Conservation (phyloP, 1,140 invertebrate genomes). For the Drosophila nigromelanica region DNA sequence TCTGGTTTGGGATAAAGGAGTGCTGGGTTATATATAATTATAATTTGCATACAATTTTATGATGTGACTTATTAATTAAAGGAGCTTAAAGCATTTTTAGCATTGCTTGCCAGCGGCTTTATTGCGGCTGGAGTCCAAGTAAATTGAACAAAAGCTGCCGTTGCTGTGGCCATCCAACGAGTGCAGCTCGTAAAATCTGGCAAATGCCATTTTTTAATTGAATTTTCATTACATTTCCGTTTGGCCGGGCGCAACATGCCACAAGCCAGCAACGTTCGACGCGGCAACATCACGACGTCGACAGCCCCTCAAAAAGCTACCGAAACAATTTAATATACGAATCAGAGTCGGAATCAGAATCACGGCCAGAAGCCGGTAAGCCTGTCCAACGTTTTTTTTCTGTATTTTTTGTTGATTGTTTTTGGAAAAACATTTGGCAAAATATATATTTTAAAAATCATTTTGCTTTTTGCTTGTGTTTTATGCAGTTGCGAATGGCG, state of each 20-base stretch:
- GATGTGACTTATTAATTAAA: slow-evolving; percentile 16
- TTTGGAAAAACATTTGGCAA: slow-evolving; percentile 36
- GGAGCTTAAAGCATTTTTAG: slow-evolving; percentile 13
- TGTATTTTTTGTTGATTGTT: slow-evolving; percentile 31
- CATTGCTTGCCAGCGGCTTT: neutral
- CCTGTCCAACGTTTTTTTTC: slow-evolving; percentile 34
- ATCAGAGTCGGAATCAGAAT: slow-evolving; percentile 8
- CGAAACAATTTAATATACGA: slow-evolving; percentile 43
- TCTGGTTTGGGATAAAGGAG: neutral
- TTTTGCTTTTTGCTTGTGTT: slow-evolving; percentile 21
- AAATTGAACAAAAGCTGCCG: slow-evolving; percentile 41
- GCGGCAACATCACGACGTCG: slow-evolving; percentile 16
- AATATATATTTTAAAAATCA: slow-evolving; percentile 50
- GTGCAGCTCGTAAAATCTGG: slow-evolving; percentile 59
- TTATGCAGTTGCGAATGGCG: slow-evolving; percentile 58
- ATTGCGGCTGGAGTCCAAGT: slow-evolving; percentile 24
- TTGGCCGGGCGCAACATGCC: slow-evolving; percentile 51
- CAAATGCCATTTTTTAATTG: slow-evolving; percentile 81
- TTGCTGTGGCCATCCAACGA: slow-evolving; percentile 4
- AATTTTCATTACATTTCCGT: slow-evolving; percentile 82
- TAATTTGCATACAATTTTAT: slow-evolving; percentile 19
- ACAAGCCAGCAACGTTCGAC: slow-evolving; percentile 15
- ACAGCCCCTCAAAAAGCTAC: slow-evolving; percentile 19
- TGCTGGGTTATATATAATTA: neutral
- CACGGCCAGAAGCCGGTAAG: slow-evolving; percentile 24